Evolutionary conservation across 2,888 invertebrate genomes (phyloP).

Genomic region (Chrysopilus asiliformis): DNA sequence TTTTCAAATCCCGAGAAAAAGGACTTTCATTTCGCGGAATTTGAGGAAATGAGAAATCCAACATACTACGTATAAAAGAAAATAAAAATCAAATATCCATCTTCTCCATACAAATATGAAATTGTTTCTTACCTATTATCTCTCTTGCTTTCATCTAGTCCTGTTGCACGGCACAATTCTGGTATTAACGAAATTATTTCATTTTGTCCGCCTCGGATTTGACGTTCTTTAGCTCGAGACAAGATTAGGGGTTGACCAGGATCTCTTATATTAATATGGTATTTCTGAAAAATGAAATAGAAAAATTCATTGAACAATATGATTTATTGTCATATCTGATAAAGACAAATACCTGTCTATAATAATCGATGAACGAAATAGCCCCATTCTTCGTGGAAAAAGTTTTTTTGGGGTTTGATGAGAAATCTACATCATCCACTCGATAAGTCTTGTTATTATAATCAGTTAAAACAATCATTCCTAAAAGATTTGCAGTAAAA

Average conservation of each 20-base stretch:
- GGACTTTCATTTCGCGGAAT: too few species aligned
- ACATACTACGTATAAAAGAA: too few species aligned
- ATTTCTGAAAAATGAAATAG: conserved; percentile 41
- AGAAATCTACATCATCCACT: conserved; percentile 61
- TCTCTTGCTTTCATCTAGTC: conserved; percentile 58
- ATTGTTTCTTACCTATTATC: conserved; percentile 48
- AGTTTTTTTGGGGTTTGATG: conserved; percentile 43
- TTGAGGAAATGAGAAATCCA: too few species aligned
- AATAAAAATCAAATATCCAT: too few species aligned
- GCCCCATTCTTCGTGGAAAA: conserved; percentile 48
- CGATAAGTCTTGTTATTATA: conserved; percentile 54
- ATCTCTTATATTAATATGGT: conserved; percentile 51
- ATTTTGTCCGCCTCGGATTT: conserved; percentile 53
- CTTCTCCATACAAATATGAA: neutral
- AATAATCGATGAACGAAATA: conserved; percentile 52
- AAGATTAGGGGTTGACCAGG: conserved; percentile 65
- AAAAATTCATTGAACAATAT: neutral
- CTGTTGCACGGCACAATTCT: conserved; percentile 75
- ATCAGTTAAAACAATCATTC: conserved; percentile 49
- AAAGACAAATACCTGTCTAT: conserved; percentile 37
- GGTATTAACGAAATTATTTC: conserved; percentile 62
- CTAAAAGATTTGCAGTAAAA: conserved; percentile 14
- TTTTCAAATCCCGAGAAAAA: too few species aligned
- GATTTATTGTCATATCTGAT: neutral
- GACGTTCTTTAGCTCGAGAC: conserved; percentile 52